These are phyloP conservation scores for Gambusia yucatana DNA, from an alignment of 2,797 vertebrate species.

Conservation along the genomic window DNA sequence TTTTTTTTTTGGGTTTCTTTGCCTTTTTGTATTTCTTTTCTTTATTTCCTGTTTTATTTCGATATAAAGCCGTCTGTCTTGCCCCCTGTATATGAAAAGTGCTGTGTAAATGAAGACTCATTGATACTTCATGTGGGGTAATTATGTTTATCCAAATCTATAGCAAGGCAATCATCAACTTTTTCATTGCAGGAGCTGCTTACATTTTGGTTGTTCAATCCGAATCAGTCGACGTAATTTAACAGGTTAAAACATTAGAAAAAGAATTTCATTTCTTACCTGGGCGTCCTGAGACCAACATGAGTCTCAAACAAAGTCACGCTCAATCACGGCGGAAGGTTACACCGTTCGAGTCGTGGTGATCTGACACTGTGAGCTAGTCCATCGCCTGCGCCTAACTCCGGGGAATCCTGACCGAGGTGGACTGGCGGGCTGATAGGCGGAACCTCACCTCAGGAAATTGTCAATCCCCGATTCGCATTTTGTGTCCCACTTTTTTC, in stretches of 20 bases:
- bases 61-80: background rate
- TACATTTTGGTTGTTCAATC: background rate
- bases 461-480: constrained; percentile 83
- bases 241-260: background rate
- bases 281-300: constrained; percentile 31
- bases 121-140: background rate
- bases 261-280: constrained; percentile 34
- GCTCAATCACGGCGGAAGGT: background rate
- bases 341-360: constrained; percentile 7
- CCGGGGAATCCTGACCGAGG: constrained; percentile 38
- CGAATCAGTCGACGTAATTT: background rate
- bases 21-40: background rate
- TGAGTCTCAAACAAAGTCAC: constrained; percentile 2
- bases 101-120: background rate
- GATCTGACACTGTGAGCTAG: constrained; percentile 26
- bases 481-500: constrained; percentile 20
- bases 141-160: background rate
- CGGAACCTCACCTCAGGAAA: constrained; percentile 89
- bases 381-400: constrained; percentile 67
- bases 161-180: background rate
- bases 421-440: constrained; percentile 55
- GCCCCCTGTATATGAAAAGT: background rate
- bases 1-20: background rate
- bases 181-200: background rate
- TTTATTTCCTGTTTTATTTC: background rate